Conservation (phyloP, 2,113 vertebrate genomes). For the Proteles cristata region DNA sequence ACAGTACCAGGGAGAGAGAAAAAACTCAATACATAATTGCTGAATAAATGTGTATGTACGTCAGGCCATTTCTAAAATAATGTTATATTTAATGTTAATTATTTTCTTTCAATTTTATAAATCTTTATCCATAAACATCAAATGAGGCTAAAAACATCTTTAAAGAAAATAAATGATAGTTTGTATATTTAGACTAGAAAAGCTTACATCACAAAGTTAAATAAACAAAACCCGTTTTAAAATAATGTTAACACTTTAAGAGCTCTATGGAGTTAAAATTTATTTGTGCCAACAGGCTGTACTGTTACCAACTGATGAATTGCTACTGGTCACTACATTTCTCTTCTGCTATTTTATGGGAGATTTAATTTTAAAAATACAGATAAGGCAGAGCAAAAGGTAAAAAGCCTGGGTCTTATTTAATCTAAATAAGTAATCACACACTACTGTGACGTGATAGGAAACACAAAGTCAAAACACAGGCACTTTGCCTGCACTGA, state of each 20-base stretch:
- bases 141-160: constrained; percentile 9
- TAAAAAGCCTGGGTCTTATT: constrained; percentile 54
- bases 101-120: constrained; percentile 36
- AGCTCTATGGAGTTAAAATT: not conserved
- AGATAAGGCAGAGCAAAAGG: constrained; percentile 59
- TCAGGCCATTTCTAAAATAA: constrained; percentile 24
- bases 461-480: constrained; percentile 15
- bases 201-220: not conserved
- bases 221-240: constrained; percentile 60
- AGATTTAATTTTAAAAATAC: constrained; percentile 61
- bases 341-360: constrained; percentile 57
- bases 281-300: constrained; percentile 57
- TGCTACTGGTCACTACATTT: constrained; percentile 33
- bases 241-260: constrained; percentile 56
- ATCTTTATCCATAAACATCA: not conserved
- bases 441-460: constrained; percentile 14
- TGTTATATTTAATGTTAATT: constrained; percentile 29
- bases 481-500: not conserved
- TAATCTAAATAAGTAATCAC: constrained; percentile 54
- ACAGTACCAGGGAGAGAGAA: not conserved
- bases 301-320: constrained; percentile 63
- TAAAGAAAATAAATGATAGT: constrained; percentile 20
- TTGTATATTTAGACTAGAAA: not conserved
- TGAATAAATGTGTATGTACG: not conserved
- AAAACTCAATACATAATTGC: not conserved